Evolutionary conservation across 2,113 vertebrate genomes (phyloP).

Genomic region (Phaethon lepturus): DNA sequence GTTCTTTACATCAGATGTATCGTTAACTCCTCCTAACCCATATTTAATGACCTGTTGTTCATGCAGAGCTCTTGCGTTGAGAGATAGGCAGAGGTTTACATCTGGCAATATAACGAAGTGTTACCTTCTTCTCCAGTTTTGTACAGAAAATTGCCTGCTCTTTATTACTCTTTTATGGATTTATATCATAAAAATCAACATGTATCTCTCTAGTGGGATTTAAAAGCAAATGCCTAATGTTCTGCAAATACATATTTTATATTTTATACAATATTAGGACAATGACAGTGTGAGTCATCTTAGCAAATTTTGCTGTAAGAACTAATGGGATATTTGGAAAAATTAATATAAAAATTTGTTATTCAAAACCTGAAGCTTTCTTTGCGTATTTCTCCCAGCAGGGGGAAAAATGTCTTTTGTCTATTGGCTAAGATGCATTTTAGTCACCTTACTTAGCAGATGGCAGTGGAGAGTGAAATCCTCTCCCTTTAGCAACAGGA

Average conservation of each 20-base stretch:
- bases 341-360: not conserved
- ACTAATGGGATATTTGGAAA: not conserved
- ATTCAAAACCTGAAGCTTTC: not conserved
- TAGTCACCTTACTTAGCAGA: not conserved
- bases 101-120: fast-evolving
- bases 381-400: not conserved
- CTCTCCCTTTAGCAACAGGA: not conserved
- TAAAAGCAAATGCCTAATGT: not conserved
- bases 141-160: not conserved
- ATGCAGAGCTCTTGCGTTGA: not conserved
- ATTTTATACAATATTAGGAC: not conserved
- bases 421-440: not conserved
- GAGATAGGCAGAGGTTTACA: not conserved
- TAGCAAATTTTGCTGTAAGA: not conserved
- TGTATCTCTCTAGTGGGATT: not conserved
- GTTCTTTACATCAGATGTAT: not conserved
- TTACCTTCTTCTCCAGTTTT: not conserved
- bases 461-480: not conserved
- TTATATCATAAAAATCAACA: not conserved
- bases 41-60: constrained; percentile 14
- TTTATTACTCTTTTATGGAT: not conserved
- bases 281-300: not conserved
- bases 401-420: not conserved
- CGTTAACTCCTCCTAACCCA: constrained; percentile 46
- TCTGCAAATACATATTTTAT: not conserved